Conservation (phyloP, 1,140 invertebrate genomes). For the Caerostris darwini region DNA sequence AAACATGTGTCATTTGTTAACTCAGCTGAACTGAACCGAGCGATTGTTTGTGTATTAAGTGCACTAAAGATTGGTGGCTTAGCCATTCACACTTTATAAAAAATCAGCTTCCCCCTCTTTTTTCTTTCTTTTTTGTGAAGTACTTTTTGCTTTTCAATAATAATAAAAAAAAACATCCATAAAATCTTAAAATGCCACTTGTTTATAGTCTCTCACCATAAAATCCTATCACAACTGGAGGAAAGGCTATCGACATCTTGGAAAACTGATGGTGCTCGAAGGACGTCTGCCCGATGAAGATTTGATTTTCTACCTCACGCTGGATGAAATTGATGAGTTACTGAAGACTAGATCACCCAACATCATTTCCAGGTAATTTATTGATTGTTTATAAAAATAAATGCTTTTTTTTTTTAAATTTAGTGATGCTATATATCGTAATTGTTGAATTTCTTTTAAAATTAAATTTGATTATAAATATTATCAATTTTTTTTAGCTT, state of each 20-base stretch:
- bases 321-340: slow-evolving; percentile 86
- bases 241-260: slow-evolving; percentile 85
- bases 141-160: background rate
- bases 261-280: slow-evolving; percentile 84
- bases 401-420: background rate
- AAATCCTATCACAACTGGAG: slow-evolving; percentile 84
- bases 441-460: background rate
- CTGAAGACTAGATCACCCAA: slow-evolving; percentile 84
- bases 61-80: no score
- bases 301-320: slow-evolving; percentile 88
- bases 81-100: no score
- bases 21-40: no score
- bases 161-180: background rate
- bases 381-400: background rate
- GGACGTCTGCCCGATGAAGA: slow-evolving; percentile 86
- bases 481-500: background rate
- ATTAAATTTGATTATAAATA: background rate
- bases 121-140: no score
- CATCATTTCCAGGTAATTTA: slow-evolving; percentile 86
- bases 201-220: background rate
- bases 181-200: background rate
- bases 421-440: background rate
- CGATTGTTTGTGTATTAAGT: no score
- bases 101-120: no score
- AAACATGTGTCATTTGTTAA: no score